Evolutionary conservation across 2,113 vertebrate genomes (phyloP).

Genomic region (Hyaena hyaena): DNA sequence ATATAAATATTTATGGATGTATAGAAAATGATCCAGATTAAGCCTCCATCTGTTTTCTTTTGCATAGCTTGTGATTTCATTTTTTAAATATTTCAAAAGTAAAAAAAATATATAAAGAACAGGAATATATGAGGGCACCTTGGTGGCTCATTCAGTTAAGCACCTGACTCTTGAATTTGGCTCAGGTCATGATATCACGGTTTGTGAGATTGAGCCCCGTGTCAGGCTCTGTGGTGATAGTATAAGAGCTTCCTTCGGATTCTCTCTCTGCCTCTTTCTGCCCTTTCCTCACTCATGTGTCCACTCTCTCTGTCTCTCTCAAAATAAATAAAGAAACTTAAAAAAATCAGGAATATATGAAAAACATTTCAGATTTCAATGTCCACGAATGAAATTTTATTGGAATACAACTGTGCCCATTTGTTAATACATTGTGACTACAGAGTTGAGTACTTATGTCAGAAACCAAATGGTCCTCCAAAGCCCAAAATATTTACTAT

Average conservation of each 20-base stretch:
- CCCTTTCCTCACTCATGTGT: no score
- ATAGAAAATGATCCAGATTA: background rate
- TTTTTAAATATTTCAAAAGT: background rate
- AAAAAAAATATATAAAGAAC: background rate
- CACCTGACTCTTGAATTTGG: no score
- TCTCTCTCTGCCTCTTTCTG: no score
- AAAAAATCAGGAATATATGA: background rate
- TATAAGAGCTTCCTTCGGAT: no score
- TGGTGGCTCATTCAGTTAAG: no score
- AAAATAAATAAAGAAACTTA: background rate
- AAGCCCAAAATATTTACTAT: background rate
- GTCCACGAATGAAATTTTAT: background rate
- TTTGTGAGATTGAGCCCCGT: no score
- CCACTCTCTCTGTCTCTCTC: no score
- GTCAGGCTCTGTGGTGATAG: no score
- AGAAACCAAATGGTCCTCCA: background rate
- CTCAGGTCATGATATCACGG: no score
- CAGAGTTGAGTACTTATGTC: no score
- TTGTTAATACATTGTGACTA: background rate
- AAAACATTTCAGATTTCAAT: background rate
- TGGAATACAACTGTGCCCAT: fast-evolving
- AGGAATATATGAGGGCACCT: no score
- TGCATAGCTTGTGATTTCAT: background rate
- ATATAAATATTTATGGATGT: background rate
- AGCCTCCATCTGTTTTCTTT: background rate